phyloP scores from a whole-genome alignment of 2,113 vertebrate species.

The Xenopus borealis region DNA sequence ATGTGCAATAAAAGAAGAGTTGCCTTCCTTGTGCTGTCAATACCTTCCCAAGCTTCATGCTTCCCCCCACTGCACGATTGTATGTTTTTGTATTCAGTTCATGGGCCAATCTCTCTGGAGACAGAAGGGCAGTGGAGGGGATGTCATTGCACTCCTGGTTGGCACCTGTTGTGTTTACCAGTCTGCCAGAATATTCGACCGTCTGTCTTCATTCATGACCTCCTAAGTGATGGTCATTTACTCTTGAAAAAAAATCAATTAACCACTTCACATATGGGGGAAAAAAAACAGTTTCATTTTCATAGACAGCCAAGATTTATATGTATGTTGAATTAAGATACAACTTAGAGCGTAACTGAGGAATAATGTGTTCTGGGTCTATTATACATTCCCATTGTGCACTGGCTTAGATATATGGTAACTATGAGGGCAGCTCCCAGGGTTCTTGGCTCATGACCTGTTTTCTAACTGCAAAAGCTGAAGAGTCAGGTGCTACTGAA shows the following conservation, averaged over 20 bases:
- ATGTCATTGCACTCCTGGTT: background rate
- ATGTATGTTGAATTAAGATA: background rate
- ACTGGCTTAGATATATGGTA: too few species aligned
- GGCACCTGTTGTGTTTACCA: background rate
- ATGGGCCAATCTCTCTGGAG: slow-evolving; percentile 9
- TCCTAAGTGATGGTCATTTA: background rate
- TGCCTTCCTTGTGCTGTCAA: slow-evolving; percentile 37
- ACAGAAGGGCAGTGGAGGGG: slow-evolving; percentile 11
- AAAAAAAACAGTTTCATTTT: background rate
- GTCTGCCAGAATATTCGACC: background rate
- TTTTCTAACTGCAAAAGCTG: too few species aligned
- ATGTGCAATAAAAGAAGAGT: slow-evolving; percentile 45
- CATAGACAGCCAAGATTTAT: background rate
- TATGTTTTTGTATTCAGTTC: slow-evolving; percentile 30
- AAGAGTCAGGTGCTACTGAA: too few species aligned
- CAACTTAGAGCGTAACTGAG: too few species aligned
- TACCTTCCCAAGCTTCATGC: slow-evolving; percentile 1
- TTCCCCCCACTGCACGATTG: background rate
- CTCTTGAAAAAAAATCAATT: background rate
- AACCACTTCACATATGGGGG: background rate
- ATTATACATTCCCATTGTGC: too few species aligned
- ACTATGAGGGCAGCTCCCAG: too few species aligned
- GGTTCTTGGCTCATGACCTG: too few species aligned
- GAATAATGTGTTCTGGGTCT: too few species aligned
- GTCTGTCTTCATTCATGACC: background rate